Evolutionary conservation across 1,140 invertebrate species (phyloP), one percentile per base, ranked within the genome.

Genomic region (Macrobrachium rosenbergii): DNA sequence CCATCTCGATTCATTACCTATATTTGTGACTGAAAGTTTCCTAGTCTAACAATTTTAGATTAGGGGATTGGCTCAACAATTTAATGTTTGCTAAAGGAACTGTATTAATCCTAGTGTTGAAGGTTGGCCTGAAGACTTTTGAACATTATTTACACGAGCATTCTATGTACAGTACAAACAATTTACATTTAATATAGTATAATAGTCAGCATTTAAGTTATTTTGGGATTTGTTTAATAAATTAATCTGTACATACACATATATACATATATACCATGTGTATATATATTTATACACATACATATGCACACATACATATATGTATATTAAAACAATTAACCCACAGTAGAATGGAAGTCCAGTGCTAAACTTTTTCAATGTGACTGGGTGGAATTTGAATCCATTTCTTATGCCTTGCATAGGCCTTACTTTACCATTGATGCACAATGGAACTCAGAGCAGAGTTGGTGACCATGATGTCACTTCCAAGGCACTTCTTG

Each of bases 101-200:
- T 60, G 78, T n/a, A 81, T 52, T 81, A 81, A 43, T 81, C 78
- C 78, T 81, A 67, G 17, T 72, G 37, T 43, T 81, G n/a, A 64
- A 67, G 28, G 21, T 80, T 28, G 63, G 78, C n/a, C 16, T 81
- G 78, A 81, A 81, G 78, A 81, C 62, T 43, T 28, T 45, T 63
- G n/a, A 58, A 81, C 78, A 67, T 52, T 52, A 52, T 52, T 52
- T 52, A 52, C 52, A 52, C 52, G 52, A 52, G 52, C 52, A 52
- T 14, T 72, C 67, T 72, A 23, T 23, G 67, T 28, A 72, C 37
- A 28, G 14, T n/a, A 37, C 37, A 37, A 72, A 28, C 37, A 23
- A 72, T 72, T 72, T 28, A 16, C 37, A 28, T 37, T 37, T 37
- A 72, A 21, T 72, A 72, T 28, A 72, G 5, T 21, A 72, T 72